Base-by-base conservation (phyloP, 2,797 vertebrate genomes). In the Sarcoramphus papa region DNA sequence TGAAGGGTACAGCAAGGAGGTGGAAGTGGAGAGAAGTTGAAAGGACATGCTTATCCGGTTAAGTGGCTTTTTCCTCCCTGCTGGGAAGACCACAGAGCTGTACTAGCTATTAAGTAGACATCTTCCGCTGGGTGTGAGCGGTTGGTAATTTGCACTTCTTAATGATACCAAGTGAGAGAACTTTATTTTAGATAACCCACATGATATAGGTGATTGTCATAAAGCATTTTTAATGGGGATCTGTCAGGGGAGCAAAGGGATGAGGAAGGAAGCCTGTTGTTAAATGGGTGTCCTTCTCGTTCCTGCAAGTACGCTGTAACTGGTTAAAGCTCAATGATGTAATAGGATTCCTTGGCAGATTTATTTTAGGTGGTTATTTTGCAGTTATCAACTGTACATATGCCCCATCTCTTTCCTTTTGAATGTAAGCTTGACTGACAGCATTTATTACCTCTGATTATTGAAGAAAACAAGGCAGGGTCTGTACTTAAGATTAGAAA, bases 61-160 rank as follows among this genome's bases (percentile, higher is more conserved):
- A 94, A 95, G 91, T 94, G 85, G 73, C 84, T 72, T 87, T 81
- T 95, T 93, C 83, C 68, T 85, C 67, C 67, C 43, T 80, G 67
- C 63, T 83, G 62, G 37, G 73, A 87, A 67, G 60, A 73, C 85
- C 27, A 23, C 31, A 59, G 68, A 79, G 83, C 78, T 85, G 14
- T 48, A 15, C 3, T 77, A 19, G 87, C 69, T 85, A 2, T 95
- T 88, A 68, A 74, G 45, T 68, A 90, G 85, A 88, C 50, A 75
- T 87, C 84, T 93, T 93, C 59, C 2, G 1, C 64, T 83, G 70
- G 84, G 50, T 53, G 74, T 85, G 85, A 94, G 68, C 53, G 84
- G 82, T 59, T 88, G 83, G 21, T 69, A 69, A 40, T 90, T 95
- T 86, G 69, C 73, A 76, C 63, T 30, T 88, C 51, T 69, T 88